Conservation (phyloP, 2,888 invertebrate genomes). For the Thecophora atra region DNA sequence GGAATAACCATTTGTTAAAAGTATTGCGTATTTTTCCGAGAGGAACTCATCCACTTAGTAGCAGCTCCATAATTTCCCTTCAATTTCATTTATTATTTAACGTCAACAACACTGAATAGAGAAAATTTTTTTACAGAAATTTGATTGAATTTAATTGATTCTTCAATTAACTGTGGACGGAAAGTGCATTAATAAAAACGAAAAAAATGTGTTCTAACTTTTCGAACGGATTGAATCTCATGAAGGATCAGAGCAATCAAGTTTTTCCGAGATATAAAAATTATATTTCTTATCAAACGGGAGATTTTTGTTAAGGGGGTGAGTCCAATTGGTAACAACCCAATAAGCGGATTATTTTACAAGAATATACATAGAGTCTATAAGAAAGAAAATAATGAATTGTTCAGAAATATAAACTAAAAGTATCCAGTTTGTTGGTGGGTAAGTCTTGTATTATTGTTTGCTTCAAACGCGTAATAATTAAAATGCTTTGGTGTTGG, state of each 20-base stretch:
- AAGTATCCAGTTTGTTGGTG: not conserved
- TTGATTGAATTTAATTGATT: constrained; percentile 30
- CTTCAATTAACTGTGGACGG: constrained; percentile 7
- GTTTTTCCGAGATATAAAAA: not conserved
- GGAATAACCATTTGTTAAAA: too few species aligned
- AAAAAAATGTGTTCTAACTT: not conserved
- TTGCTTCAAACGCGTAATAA: not conserved
- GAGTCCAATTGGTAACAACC: not conserved
- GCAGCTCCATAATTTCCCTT: too few species aligned
- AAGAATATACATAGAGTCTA: too few species aligned
- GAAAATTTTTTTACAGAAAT: not conserved
- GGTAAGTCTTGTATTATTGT: constrained; percentile 20
- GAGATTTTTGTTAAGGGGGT: not conserved
- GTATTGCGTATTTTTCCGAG: too few species aligned
- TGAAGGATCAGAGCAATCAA: not conserved
- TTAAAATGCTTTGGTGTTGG: constrained; percentile 25
- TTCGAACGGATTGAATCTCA: not conserved
- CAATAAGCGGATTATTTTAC: not conserved
- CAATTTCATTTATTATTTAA: too few species aligned
- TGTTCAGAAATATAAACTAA: not conserved
- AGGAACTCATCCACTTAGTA: too few species aligned
- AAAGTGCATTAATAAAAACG: not conserved
- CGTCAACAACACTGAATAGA: not conserved
- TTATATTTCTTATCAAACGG: not conserved
- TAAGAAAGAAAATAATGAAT: too few species aligned